Base-by-base conservation (phyloP, 37 sponge, comb jelly and placozoan species). In the Aplysina aerophoba region DNA sequence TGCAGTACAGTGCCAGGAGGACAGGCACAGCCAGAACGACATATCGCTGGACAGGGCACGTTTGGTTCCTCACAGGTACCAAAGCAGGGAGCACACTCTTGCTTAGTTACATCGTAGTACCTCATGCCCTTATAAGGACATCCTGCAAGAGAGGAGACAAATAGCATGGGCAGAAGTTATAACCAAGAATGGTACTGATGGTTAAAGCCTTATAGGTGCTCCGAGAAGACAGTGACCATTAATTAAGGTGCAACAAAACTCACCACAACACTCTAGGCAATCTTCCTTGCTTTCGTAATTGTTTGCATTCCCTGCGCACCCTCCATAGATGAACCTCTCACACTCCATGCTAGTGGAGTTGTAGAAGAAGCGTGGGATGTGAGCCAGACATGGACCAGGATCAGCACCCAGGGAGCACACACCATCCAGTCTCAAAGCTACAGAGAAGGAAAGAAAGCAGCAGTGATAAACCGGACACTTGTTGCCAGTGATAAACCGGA, bases 291-390 rank as follows among this genome's bases (percentile, higher is more conserved):
- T 11, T 44, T 3, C n/a, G 55, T 55, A 89, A 24, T 64, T 60
- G 63, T 89, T 89, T 8, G 13, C 75, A 55, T 89, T 89, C 59
- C 90, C 86, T 6, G 20, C 73, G 39, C 90, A 89, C 1, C 90
- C 86, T 60, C 86, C 81, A 80, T 81, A 89, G 44, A 41, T 59
- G 39, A 89, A 89, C 30, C 0, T 1, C 27, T 84, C 79, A 79
- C 89, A 89, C 53, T 64, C 17, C 8, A 66, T 85, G 0, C 80
- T 77, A 19, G 24, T 25, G 20, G 58, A 3, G 35, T 84, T 89
- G 81, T 84, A 64, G 73, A 66, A 89, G 35, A 41, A 89, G 3
- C 73, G 24, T 5, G 34, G 50, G 53, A 89, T 25, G 22, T 0
- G 0, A 22, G 50, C 89, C 31, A 84, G 73, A 44, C 89, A 88